phyloP scores from a whole-genome alignment of 1,140 invertebrate genomes.

The Meloidogyne hapla region DNA sequence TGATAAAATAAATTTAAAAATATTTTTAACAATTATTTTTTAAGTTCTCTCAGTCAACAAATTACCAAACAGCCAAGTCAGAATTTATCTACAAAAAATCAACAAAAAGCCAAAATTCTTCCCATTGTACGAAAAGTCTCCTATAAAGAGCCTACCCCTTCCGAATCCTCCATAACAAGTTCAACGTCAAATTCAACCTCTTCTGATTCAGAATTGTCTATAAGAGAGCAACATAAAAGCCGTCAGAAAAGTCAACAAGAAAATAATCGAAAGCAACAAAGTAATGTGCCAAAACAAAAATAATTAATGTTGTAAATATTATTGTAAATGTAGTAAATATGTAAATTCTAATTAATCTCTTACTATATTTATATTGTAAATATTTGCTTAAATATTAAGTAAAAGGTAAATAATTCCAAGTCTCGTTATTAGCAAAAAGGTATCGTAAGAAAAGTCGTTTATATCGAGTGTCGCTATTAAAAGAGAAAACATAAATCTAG shows the following conservation, averaged over 20 bases:
- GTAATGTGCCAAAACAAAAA: not conserved
- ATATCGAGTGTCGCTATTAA: no score
- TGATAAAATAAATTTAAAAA: not conserved
- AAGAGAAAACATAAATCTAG: no score
- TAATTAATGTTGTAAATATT: not conserved
- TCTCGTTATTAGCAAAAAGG: no score
- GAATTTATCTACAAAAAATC: not conserved
- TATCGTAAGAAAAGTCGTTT: no score
- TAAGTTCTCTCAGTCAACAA: not conserved
- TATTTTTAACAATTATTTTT: not conserved
- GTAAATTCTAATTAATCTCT: no score
- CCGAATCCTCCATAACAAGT: not conserved
- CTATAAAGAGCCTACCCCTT: not conserved
- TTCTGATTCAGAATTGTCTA: not conserved
- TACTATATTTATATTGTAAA: no score
- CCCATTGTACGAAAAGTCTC: not conserved
- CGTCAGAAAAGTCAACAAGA: not conserved
- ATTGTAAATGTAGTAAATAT: no score
- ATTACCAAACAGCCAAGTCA: not conserved
- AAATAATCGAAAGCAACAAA: not conserved
- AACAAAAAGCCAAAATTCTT: not conserved
- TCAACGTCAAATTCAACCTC: not conserved
- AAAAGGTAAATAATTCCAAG: no score
- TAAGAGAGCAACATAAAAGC: not conserved
- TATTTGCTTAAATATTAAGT: no score